Percentiles rank a stretch among this genome's conserved stretches.
phyloP scores from a whole-genome alignment of 2,113 vertebrate species.

The Lamprotornis superbus region DNA sequence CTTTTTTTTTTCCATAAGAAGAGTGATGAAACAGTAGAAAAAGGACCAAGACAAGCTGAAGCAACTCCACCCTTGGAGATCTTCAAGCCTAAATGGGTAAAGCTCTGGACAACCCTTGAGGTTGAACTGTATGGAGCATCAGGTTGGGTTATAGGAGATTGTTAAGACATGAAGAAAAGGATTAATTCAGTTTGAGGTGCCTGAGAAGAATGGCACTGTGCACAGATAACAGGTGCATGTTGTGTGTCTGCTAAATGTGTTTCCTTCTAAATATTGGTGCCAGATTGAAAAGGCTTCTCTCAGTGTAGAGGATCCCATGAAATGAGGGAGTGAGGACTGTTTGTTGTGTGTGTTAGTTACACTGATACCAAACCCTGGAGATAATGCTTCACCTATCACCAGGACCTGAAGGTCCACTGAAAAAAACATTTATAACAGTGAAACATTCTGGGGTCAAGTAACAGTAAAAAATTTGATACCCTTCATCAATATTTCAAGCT shows the following conservation, averaged over 20 bases:
- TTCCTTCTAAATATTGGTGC: background rate
- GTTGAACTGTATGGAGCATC: background rate
- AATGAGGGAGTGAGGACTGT: background rate
- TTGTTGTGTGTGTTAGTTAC: background rate
- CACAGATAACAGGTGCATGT: too few relatives aligned
- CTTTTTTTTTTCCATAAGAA: background rate
- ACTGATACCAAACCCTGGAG: background rate
- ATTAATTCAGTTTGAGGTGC: background rate
- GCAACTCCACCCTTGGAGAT: background rate
- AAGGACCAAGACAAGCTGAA: background rate
- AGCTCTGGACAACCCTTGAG: background rate
- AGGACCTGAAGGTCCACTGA: background rate
- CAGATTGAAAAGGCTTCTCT: background rate
- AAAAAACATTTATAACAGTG: background rate
- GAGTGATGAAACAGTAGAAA: background rate
- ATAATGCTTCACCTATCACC: background rate
- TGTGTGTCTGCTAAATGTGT: background rate
- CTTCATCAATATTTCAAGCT: background rate
- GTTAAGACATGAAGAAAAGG: background rate
- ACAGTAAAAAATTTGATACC: background rate
- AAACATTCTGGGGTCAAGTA: background rate
- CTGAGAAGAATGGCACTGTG: background rate
- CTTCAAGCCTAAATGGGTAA: background rate
- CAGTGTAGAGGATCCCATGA: rapidly evolving
- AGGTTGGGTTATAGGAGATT: background rate